Percentiles rank a stretch among this genome's conserved stretches.
phyloP scores from a whole-genome alignment of 2,113 vertebrate species.

The Hippocampus zosterae region DNA sequence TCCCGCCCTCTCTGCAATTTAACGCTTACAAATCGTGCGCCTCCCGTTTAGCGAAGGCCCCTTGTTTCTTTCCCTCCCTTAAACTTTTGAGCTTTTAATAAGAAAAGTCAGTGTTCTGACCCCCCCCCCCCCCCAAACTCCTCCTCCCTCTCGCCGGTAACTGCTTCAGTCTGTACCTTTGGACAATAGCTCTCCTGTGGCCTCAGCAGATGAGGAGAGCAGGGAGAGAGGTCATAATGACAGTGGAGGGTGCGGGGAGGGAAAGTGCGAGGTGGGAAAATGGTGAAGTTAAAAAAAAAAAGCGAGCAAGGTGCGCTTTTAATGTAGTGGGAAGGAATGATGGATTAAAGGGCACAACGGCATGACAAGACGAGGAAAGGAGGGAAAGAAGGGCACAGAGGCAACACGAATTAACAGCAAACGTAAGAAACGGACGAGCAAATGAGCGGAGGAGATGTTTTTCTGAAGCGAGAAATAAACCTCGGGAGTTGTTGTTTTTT shows the following conservation, averaged over 20 bases:
- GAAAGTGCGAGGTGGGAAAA: constrained; percentile 45
- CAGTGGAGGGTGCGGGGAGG: constrained; percentile 10
- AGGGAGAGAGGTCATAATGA: constrained; percentile 13
- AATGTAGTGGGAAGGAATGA: constrained; percentile 10
- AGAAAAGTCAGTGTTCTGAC: constrained; percentile 63
- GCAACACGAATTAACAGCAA: background rate
- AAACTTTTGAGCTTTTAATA: constrained; percentile 65
- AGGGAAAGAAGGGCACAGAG: background rate
- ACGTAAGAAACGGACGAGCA: constrained; percentile 5
- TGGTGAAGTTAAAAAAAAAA: constrained; percentile 39
- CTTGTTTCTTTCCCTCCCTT: constrained; percentile 29
- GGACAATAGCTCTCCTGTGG: constrained; percentile 68
- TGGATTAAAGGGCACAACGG: constrained; percentile 18
- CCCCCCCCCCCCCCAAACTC: constrained; percentile 27
- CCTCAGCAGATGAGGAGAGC: constrained; percentile 51
- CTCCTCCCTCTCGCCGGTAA: constrained; percentile 36
- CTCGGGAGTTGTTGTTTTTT: background rate
- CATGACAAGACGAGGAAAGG: constrained; percentile 28
- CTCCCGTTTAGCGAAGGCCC: constrained; percentile 40
- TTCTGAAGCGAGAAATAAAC: background rate
- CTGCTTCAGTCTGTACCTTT: constrained; percentile 54
- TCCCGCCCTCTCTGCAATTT: constrained; percentile 37
- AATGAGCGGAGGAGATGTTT: constrained; percentile 19
- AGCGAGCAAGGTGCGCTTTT: constrained; percentile 24
- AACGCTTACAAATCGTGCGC: constrained; percentile 55